These are phyloP conservation scores for Netelia melanura DNA, from an alignment of 2,888 invertebrate genomes.

Conservation along the genomic window DNA sequence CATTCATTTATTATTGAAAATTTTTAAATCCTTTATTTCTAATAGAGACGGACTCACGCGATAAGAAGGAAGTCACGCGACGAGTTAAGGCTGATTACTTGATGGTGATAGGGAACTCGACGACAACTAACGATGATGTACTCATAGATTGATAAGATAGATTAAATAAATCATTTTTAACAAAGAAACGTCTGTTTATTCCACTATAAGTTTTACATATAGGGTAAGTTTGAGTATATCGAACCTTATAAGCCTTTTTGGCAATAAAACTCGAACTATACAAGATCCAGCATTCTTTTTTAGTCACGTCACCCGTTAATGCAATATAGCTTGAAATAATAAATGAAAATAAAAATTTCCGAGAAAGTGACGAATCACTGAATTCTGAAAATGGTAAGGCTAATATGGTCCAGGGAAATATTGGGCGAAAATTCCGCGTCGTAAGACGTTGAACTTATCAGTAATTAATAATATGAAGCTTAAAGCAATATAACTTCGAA, in stretches of 20 bases:
- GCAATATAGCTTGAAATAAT: too few species aligned
- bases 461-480: too few species aligned
- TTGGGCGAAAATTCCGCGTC: too few species aligned
- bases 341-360: too few species aligned
- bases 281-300: too few species aligned
- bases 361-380: too few species aligned
- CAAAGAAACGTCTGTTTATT: background rate
- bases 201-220: background rate
- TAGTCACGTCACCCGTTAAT: too few species aligned
- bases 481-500: too few species aligned
- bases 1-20: background rate
- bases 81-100: background rate
- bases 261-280: too few species aligned
- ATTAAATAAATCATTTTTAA: background rate
- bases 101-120: background rate
- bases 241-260: too few species aligned
- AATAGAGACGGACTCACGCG: background rate
- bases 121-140: background rate
- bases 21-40: background rate
- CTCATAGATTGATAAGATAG: background rate
- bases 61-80: background rate
- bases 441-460: too few species aligned
- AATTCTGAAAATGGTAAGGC: background rate
- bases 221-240: too few species aligned
- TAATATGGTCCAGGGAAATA: background rate